Conservation (phyloP, 2,113 vertebrate genomes). For the Dasyprocta punctata region DNA sequence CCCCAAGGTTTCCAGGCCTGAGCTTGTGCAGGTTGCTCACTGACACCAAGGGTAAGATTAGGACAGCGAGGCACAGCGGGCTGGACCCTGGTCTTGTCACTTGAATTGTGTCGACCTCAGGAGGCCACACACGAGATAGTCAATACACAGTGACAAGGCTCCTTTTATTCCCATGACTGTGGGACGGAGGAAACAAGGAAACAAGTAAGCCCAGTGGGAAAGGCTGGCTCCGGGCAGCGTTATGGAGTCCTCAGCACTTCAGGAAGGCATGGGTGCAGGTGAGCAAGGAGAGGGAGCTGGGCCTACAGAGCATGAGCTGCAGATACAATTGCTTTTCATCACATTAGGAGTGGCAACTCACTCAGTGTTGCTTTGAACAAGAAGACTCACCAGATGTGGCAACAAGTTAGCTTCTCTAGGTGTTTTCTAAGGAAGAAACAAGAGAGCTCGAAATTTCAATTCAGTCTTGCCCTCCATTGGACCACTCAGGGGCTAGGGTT, state of each 20-base stretch:
- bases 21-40: fast-evolving
- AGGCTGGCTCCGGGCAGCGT: background rate
- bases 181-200: background rate
- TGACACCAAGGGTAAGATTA: background rate
- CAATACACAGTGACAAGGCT: background rate
- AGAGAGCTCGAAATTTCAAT: fast-evolving
- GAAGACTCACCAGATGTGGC: background rate
- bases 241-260: background rate
- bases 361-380: background rate
- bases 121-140: background rate
- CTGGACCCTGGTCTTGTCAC: background rate
- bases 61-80: background rate
- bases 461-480: background rate
- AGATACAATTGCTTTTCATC: background rate
- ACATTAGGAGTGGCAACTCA: background rate
- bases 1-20: fast-evolving
- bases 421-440: background rate
- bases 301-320: background rate
- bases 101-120: background rate
- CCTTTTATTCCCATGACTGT: background rate
- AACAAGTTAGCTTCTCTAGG: background rate
- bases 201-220: background rate
- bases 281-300: background rate
- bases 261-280: background rate
- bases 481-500: background rate